A percentile compares a stretch with the other conserved stretches of the same genome.
Conservation (phyloP, 2,888 invertebrate species). For the Prosopocoilus inquinatus region DNA sequence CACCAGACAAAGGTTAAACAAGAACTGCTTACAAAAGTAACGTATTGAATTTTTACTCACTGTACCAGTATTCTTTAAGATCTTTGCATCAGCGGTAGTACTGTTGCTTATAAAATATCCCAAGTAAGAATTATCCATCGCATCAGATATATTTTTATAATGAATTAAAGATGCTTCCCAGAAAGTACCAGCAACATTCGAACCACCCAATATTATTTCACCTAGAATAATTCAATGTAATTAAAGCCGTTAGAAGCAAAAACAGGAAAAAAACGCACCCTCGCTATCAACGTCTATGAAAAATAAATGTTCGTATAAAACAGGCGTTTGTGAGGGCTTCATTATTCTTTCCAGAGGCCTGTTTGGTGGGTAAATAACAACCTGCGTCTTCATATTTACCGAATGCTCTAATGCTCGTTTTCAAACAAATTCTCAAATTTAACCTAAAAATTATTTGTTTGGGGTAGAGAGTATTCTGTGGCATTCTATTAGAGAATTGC, state of each 20-base stretch:
- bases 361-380: conserved; percentile 43
- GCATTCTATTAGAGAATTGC: no score
- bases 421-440: no score
- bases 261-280: no score
- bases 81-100: conserved; percentile 49
- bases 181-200: conserved; percentile 58
- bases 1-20: background rate
- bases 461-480: no score
- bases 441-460: no score
- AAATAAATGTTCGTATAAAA: conserved; percentile 38
- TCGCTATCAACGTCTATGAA: conserved; percentile 41
- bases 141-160: conserved; percentile 49
- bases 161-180: conserved; percentile 63
- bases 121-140: conserved; percentile 44
- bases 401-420: no score
- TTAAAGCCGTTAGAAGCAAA: no score
- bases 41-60: conserved; percentile 32
- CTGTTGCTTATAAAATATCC: conserved; percentile 50
- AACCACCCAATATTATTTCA: conserved; percentile 58
- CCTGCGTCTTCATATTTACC: conserved; percentile 13
- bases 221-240: conserved; percentile 35
- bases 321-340: conserved; percentile 36
- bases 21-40: background rate
- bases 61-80: conserved; percentile 36
- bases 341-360: conserved; percentile 37